These are phyloP conservation scores for Phytoseiulus persimilis DNA, from an alignment of 2,888 invertebrate genomes.

Conservation along the genomic window DNA sequence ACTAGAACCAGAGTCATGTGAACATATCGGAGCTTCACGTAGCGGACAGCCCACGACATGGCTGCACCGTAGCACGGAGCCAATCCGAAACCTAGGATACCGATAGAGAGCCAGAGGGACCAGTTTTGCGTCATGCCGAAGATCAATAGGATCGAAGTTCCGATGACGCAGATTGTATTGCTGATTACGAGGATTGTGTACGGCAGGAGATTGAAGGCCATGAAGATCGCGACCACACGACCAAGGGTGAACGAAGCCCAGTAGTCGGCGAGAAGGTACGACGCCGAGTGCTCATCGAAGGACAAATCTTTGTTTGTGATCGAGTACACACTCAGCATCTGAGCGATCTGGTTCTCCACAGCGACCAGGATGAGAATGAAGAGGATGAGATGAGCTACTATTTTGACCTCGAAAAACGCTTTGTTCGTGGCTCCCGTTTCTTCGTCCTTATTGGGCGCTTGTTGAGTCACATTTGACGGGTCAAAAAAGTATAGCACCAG, in stretches of 20 bases:
- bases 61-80: slow-evolving; percentile 33
- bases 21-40: slow-evolving; percentile 26
- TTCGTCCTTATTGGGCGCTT: background rate
- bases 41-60: slow-evolving; percentile 34
- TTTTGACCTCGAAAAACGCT: slow-evolving; percentile 12
- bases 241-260: slow-evolving; percentile 18
- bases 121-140: slow-evolving; percentile 31
- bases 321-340: slow-evolving; percentile 27
- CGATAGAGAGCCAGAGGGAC: slow-evolving; percentile 18
- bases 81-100: slow-evolving; percentile 24
- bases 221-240: slow-evolving; percentile 12
- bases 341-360: background rate
- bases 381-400: slow-evolving; percentile 35
- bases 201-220: slow-evolving; percentile 21
- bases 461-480: background rate
- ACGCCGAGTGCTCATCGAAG: slow-evolving; percentile 16
- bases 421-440: background rate
- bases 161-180: slow-evolving; percentile 23
- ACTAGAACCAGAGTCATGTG: slow-evolving; percentile 15
- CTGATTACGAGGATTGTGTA: slow-evolving; percentile 15
- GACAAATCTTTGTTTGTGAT: background rate
- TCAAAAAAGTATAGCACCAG: slow-evolving; percentile 21
- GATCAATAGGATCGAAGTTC: slow-evolving; percentile 13
- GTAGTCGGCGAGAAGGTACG: slow-evolving; percentile 20
- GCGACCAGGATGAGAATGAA: slow-evolving; percentile 21